Conservation (phyloP, 2,888 invertebrate species). For the Aradus depressus region DNA sequence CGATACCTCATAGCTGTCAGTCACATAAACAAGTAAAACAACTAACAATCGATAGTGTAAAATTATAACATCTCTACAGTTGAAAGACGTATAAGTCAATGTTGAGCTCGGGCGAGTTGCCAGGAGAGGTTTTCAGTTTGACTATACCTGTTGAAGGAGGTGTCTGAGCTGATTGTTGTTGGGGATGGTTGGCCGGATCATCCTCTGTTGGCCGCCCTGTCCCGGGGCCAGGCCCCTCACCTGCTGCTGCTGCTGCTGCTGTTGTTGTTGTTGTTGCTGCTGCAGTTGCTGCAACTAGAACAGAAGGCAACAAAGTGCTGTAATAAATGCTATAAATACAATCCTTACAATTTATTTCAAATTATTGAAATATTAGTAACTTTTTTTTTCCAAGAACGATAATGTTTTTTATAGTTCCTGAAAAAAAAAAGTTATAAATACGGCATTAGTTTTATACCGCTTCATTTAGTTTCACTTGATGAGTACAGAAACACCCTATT, state of each 20-base stretch:
- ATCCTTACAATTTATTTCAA: neutral
- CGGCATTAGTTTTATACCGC: neutral
- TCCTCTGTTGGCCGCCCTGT: conserved; percentile 44
- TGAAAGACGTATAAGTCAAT: neutral
- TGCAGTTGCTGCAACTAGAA: conserved; percentile 33
- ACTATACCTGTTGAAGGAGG: conserved; percentile 62
- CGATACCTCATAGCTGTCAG: no score
- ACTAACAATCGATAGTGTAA: no score
- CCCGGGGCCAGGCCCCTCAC: conserved; percentile 35
- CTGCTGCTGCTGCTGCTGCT: conserved; percentile 34
- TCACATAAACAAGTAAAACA: no score
- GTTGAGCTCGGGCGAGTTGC: neutral
- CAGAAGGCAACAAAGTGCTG: conserved; percentile 25
- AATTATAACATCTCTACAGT: no score
- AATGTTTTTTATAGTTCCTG: no score
- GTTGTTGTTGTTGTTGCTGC: conserved; percentile 31
- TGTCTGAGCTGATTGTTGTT: conserved; percentile 71
- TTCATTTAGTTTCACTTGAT: no score
- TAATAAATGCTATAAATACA: conserved; percentile 5
- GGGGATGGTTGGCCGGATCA: conserved; percentile 61
- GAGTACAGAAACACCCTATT: no score
- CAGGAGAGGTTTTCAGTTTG: no score
- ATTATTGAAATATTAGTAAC: neutral
- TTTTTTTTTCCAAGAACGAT: neutral
- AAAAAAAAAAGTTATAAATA: no score